These are phyloP conservation scores for human (Homo sapiens) DNA, from an alignment of 2,113 vertebrate genomes.

Conservation along the genomic window GRCh38 chr14:89190001-89190500, in stretches of 20 bases:
- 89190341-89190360: constrained; percentile 85
- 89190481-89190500: constrained; percentile 80
- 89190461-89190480: constrained; percentile 90
- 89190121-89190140: neutral
- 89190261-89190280: constrained; percentile 43
- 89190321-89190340: constrained; percentile 81
- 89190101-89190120: neutral
- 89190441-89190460: constrained; percentile 92
- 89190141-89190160: neutral
- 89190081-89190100: neutral
- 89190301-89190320: constrained; percentile 76
- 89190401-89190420: constrained; percentile 92
- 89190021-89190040: neutral
- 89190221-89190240: neutral
- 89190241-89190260: neutral
- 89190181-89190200: neutral
- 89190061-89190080: neutral
- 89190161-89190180: neutral
- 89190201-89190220: neutral
- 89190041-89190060: neutral
- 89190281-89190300: constrained; percentile 67
- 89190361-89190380: constrained; percentile 90
- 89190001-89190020: neutral
- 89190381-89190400: constrained; percentile 92
- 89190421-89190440: constrained; percentile 91